A percentile compares a stretch with the other conserved stretches of the same genome.
Conservation (phyloP, 1,140 invertebrate genomes). For the Ips typographus region DNA sequence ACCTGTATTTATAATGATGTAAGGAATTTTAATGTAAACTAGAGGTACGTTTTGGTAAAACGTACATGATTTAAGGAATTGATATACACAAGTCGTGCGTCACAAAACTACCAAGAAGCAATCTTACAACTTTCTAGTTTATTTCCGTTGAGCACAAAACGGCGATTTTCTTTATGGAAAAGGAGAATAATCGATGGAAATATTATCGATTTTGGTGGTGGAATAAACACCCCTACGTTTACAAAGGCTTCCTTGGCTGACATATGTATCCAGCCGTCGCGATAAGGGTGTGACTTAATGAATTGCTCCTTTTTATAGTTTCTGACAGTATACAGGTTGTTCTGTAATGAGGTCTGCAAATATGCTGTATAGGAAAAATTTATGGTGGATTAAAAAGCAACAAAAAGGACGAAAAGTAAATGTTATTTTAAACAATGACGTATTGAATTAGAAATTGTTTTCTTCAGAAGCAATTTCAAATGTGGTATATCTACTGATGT, state of each 20-base stretch:
- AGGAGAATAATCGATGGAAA: conserved; percentile 18
- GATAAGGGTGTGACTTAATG: conserved; percentile 18
- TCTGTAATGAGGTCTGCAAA: background rate
- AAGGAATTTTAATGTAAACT: background rate
- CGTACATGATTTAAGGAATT: background rate
- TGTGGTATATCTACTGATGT: no score
- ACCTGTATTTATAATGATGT: background rate
- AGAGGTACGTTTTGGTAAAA: background rate
- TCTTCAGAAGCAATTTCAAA: no score
- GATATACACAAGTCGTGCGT: background rate
- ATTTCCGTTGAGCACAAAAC: background rate
- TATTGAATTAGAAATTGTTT: no score
- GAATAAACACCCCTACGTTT: conserved; percentile 23
- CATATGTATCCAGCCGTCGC: conserved; percentile 16
- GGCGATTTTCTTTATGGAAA: conserved; percentile 1
- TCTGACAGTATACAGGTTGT: conserved; percentile 3
- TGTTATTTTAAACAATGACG: no score
- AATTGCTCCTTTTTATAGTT: conserved; percentile 22
- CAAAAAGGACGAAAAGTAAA: no score
- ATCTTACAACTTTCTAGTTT: background rate
- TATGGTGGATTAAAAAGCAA: no score
- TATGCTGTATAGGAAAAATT: no score
- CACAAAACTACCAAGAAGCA: no score
- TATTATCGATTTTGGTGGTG: conserved; percentile 21
- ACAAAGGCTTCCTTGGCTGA: conserved; percentile 56